These are phyloP conservation scores for Blera fallax DNA, from an alignment of 2,888 invertebrate genomes.

Conservation along the genomic window DNA sequence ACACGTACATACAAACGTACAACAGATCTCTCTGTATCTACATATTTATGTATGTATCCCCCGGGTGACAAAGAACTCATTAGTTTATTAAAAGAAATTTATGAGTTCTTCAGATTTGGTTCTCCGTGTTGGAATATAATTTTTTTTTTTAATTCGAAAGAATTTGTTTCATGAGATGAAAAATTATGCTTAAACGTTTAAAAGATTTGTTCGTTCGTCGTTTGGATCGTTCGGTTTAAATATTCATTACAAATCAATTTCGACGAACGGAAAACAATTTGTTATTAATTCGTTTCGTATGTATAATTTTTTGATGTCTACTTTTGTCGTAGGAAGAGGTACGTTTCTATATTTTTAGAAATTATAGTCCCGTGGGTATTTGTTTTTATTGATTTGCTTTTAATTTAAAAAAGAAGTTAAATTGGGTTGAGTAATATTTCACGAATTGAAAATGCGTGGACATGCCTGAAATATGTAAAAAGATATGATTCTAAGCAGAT, in stretches of 20 bases:
- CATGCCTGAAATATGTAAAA: not conserved
- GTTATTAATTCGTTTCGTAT: conserved; percentile 55
- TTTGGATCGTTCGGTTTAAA: conserved; percentile 23
- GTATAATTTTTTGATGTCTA: conserved; percentile 9
- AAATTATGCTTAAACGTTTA: conserved; percentile 37
- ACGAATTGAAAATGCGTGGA: conserved; percentile 4
- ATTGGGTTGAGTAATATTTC: conserved; percentile 16
- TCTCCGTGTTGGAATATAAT: not conserved
- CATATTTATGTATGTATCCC: not conserved
- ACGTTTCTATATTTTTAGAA: conserved; percentile 38
- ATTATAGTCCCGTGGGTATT: conserved; percentile 8
- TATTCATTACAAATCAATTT: conserved; percentile 59
- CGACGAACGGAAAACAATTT: conserved; percentile 44
- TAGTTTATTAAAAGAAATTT: conserved; percentile 58
- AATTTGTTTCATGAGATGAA: conserved; percentile 33
- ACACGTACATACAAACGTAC: not conserved
- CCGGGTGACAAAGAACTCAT: conserved; percentile 53
- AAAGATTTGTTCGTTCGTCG: conserved; percentile 13
- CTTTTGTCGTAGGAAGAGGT: conserved; percentile 4
- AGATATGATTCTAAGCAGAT: not conserved
- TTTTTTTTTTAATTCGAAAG: not conserved
- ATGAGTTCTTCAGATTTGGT: conserved; percentile 52
- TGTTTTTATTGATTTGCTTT: not conserved
- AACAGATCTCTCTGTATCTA: not conserved
- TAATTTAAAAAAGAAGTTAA: conserved; percentile 7